Base-by-base conservation (phyloP, 2,888 invertebrate genomes). In the Lepidochrysops patricia region DNA sequence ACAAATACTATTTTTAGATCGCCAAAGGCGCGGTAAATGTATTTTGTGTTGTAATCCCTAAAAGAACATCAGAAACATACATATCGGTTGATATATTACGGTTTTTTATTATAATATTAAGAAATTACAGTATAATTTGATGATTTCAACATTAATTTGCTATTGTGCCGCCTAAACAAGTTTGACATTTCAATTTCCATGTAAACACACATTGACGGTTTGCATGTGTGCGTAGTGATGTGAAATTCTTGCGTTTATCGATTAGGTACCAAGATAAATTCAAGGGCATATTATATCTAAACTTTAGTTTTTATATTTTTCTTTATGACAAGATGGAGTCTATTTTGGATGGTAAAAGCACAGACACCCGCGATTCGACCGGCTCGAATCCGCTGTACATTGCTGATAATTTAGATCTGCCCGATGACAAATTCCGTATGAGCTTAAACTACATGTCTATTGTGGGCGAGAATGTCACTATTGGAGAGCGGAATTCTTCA, bases 211-310 rank as follows among this genome's bases (percentile, higher is more conserved):
- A 65, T 57, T 66, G 57, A 60, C 27, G 60, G 2, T 78, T 79
- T 78, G 80, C 77, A 79, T 77, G 85, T 87, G 79, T 84, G 82
- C 64, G 79, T 63, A 87, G 86, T 85, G 86, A 86, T 86, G 86
- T 83, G 80, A 84, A 83, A 73, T 84, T 82, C 79, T 79, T 83
- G 72, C 71, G 77, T 77, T 84, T 87, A 87, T 87, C 87, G 87
- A 87, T 86, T 84, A n/a, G n/a, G n/a, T n/a, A 78, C 73, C 71
- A 73, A 80, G 84, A 83, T 84, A 77, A 84, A 75, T 83, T 83
- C 86, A 86, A 87, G 85, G 86, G 68, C 84, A 73, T 63, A 72
- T 70, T 32, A 23, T 59, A 37, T 27, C 12, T 52, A 35, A 27
- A 35, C n/a, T 26, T 26, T 52, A 35, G 54, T 23, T 49, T 23